Evolutionary conservation across 2,888 invertebrate species (phyloP).

Genomic region (Hipparchia sbordonii): DNA sequence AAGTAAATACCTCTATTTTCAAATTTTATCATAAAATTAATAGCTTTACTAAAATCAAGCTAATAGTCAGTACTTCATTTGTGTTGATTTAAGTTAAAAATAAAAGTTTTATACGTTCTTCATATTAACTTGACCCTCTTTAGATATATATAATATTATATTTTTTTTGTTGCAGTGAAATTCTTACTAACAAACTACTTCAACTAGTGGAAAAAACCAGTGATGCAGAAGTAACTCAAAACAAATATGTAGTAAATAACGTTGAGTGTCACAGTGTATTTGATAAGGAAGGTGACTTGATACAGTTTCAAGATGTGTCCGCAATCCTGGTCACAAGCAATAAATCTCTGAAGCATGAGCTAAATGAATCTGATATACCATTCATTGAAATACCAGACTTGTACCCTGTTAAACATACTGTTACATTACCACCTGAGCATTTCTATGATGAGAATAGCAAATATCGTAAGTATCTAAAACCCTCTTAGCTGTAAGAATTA

Average conservation of each 20-base stretch:
- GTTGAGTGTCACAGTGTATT: slow-evolving; percentile 82
- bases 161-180: slow-evolving; percentile 79
- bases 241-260: slow-evolving; percentile 84
- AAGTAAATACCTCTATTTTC: slow-evolving; percentile 76
- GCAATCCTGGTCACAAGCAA: slow-evolving; percentile 86
- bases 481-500: too few relatives aligned
- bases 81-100: too few relatives aligned
- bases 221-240: slow-evolving; percentile 78
- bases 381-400: slow-evolving; percentile 86
- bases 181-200: slow-evolving; percentile 85
- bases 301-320: slow-evolving; percentile 85
- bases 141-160: background rate
- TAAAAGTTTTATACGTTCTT: too few relatives aligned
- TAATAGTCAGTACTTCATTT: too few relatives aligned
- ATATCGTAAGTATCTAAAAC: slow-evolving; percentile 89
- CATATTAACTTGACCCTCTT: too few relatives aligned
- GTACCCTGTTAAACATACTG: slow-evolving; percentile 88
- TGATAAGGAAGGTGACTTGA: slow-evolving; percentile 82
- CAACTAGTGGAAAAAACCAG: slow-evolving; percentile 86
- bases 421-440: slow-evolving; percentile 85
- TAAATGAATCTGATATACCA: slow-evolving; percentile 72
- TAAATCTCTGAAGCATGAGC: slow-evolving; percentile 82
- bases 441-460: slow-evolving; percentile 84
- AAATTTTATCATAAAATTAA: background rate
- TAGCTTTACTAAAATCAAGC: background rate